A percentile compares a stretch with the other conserved stretches of the same genome.
Conservation (phyloP, 2,113 vertebrate genomes). For the Eretmochelys imbricata region DNA sequence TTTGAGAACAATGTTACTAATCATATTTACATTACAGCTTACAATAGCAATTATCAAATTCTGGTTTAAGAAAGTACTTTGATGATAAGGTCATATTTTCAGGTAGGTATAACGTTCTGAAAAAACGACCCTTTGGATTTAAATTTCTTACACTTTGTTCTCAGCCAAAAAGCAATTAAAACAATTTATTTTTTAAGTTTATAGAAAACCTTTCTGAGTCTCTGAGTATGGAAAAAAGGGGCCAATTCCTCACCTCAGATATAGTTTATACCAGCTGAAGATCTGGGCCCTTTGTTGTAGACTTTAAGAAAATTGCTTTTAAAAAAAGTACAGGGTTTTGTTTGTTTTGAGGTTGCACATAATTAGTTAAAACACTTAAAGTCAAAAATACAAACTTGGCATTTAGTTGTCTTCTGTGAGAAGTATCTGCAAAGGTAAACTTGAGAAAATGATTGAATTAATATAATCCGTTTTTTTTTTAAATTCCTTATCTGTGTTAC, state of each 20-base stretch:
- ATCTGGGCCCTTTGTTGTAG: slow-evolving; percentile 13
- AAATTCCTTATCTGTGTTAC: slow-evolving; percentile 73
- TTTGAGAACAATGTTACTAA: background rate
- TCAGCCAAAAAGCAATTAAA: slow-evolving; percentile 22
- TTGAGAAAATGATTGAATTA: slow-evolving; percentile 55
- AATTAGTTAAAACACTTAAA: slow-evolving; percentile 64
- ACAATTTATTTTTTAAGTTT: background rate
- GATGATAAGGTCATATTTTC: slow-evolving; percentile 10
- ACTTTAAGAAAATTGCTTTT: background rate
- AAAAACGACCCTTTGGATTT: slow-evolving; percentile 31
- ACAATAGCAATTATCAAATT: background rate
- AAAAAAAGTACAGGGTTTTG: slow-evolving; percentile 54
- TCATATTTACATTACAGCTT: slow-evolving; percentile 22
- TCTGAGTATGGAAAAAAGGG: slow-evolving; percentile 40
- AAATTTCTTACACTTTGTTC: slow-evolving; percentile 49
- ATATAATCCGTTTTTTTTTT: slow-evolving; percentile 66
- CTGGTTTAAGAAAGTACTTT: background rate
- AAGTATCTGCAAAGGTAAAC: slow-evolving; percentile 28
- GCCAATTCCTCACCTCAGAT: background rate
- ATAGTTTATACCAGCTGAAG: slow-evolving; percentile 50
- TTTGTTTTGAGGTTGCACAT: slow-evolving; percentile 45
- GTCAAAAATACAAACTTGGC: slow-evolving; percentile 54
- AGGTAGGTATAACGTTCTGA: slow-evolving; percentile 12
- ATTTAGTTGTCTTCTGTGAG: slow-evolving; percentile 61
- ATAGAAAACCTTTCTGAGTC: background rate